Evolutionary conservation across 1,140 invertebrate species (phyloP), one percentile per base, ranked within the genome.

Genomic region (Drosophila tani): DNA sequence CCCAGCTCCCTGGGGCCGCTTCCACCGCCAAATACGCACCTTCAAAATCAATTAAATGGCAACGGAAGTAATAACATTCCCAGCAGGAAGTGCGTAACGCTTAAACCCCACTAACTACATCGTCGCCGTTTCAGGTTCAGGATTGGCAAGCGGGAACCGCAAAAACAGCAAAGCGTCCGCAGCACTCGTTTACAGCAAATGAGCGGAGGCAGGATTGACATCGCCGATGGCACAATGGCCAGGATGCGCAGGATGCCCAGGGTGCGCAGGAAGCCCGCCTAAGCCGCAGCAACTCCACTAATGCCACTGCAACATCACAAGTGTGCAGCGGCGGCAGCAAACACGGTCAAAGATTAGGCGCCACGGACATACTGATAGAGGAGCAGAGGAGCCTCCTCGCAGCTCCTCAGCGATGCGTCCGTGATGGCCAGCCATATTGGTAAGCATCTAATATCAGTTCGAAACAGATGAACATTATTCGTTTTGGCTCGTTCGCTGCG

Each of bases 61-160:
- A 88, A 82, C 85, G 85, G 85, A 88, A 85, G 85, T 90, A 88
- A 88, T 90, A 88, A 90, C 85, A 90, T 85, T 88, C 70, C 81
- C 70, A 70, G 64, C 84, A 83, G 84, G 84, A 88, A 88, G 84
- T 88, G 84, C 81, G 85, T 90, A 84, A 66, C 81, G 84, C 64
- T 87, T 86, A 86, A 86, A 24, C 21, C 21, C 21, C 21, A 24
- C 21, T 24, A 24, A 24, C 21, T 24, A 24, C 21, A 24, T 24
- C 21, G 21, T 24, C 21, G 21, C 21, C 21, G 21, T 24, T 24
- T 24, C 21, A 24, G 21, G 21, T 24, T 24, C 21, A 24, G 53
- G 38, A 56, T 40, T 56, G 53, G 53, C 70, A 73, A 67, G 59
- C 74, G 43, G 62, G 50, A 68, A 87, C 84, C 84, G 50, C 84